Evolutionary conservation across 2,888 invertebrate genomes (phyloP), one percentile per base, ranked within the genome.

Genomic region (Caenorhabditis sp.): DNA sequence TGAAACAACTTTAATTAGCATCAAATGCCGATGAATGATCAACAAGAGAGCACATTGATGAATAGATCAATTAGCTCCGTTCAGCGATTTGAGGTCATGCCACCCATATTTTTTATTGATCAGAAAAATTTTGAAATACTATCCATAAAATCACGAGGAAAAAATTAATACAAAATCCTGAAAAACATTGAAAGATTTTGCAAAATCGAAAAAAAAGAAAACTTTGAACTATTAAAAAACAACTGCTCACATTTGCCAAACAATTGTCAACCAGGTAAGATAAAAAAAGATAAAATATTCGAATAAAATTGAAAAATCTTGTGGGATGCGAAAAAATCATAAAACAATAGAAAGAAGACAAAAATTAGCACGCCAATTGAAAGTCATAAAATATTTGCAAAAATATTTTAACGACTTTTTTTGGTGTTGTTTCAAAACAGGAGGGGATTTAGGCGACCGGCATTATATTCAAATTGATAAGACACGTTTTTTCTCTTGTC

Each of bases 381-480:
- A 66, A 57, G 72, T 72, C 72, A 64, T 72, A 67, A 72, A 72
- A 72, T 72, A 63, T 66, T 36, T 72, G 72, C 67, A 67, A 71
- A 24, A 61, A 72, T 67, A 67, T 72, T 72, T 72, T 72, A 43
- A 72, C 64, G 72, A 72, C 64, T 58, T 58, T 43, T n/a, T 43
- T 43, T 43, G 43, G 43, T 43, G 43, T 43, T 43, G 43, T 17
- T 17, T 17, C 43, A 43, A 43, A 17, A 43, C 14, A 43, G 17
- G 17, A 43, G 43, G 12, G 43, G 43, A 43, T 43, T 43, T 43
- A 43, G 43, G 43, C 12, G 12, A 17, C 43, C 43, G 43, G 17
- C 43, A 43, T 12, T 12, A 43, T 43, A 43, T 43, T 43, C 2
- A 17, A 10, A 43, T 43, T 43, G 43, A 43, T 43, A 43, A 43